Percentiles rank a stretch among this genome's conserved stretches.
Conservation (phyloP, 1,140 invertebrate species). For the Chrysopa pallens region DNA sequence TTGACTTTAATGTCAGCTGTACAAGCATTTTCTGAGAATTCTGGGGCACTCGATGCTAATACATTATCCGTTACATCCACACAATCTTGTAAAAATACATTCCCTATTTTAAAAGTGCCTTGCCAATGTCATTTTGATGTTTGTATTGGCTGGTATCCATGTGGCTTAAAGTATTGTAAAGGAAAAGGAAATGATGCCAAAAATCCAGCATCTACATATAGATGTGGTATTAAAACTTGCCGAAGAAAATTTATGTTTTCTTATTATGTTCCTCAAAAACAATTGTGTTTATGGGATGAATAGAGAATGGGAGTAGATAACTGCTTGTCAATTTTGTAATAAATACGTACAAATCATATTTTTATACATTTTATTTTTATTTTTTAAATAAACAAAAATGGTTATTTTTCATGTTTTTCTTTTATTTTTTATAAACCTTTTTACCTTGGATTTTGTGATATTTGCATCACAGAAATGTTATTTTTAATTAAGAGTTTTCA, state of each 20-base stretch:
- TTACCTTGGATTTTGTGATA: too few species aligned
- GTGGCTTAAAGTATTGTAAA: constrained; percentile 85
- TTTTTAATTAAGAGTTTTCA: too few species aligned
- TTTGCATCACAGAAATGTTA: too few species aligned
- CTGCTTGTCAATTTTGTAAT: too few species aligned
- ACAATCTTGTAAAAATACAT: too few species aligned
- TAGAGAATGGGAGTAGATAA: constrained; percentile 24
- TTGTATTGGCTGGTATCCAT: constrained; percentile 74
- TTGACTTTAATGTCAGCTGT: constrained; percentile 31
- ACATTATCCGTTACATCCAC: too few species aligned
- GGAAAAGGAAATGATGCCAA: constrained; percentile 24
- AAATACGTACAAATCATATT: too few species aligned
- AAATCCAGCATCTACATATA: constrained; percentile 29
- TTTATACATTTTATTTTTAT: too few species aligned
- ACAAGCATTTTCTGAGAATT: constrained; percentile 29
- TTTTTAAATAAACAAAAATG: too few species aligned
- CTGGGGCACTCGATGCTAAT: too few species aligned
- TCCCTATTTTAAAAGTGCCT: constrained; percentile 18
- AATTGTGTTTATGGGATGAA: constrained; percentile 67
- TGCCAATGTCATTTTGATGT: constrained; percentile 68
- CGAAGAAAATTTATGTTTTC: constrained; percentile 66
- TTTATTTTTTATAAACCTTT: too few species aligned
- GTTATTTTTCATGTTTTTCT: too few species aligned
- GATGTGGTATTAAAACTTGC: constrained; percentile 84
- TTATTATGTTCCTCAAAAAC: constrained; percentile 58